Base-by-base conservation (phyloP, 2,113 vertebrate species). In the Nothocercus nigrocapillus region DNA sequence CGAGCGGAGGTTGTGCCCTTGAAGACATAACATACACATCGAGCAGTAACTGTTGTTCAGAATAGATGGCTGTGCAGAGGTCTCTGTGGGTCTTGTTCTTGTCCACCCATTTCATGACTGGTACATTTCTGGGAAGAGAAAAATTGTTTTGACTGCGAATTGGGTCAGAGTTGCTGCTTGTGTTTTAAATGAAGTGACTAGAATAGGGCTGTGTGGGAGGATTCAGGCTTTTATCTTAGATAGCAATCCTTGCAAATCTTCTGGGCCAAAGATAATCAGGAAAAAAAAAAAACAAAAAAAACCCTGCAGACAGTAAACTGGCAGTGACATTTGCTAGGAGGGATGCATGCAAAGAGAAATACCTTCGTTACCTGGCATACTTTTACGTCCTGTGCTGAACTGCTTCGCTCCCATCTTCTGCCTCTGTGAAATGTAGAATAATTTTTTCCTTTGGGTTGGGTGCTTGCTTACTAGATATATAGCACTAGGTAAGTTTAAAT, bases 371-470 rank as follows among this genome's bases (percentile, higher is more conserved):
- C 38, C 18, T 81, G 16, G 58, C 62, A 83, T n/a, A 19, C 68
- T 88, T 88, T 32, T n/a, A 81, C 10, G 49, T 27, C 38, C 7
- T 34, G 20, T 73, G 54, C 63, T 92, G 54, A 95, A 63, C 56
- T 32, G 11, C 44, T 40, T 61, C 49, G 64, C 56, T 69, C 70
- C 34, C 58, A 19, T n/a, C 36, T 94, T 90, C 73, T 44, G 13
- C 18, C 3, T 51, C 49, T 19, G 24, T 64, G 36, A 95, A 63
- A 79, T 11, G 2, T 21, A 89, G 30, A 47, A 49, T 15, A 78
- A 54, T 74, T 90, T 75, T 54, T 82, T 96, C 59, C 63, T 74
- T 82, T 83, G 28, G 21, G 3, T 30, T 88, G 68, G 11, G 64
- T 54, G 36, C 8, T 83, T 81, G 42, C 40, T 87, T 68, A 66